A percentile compares a stretch with the other conserved stretches of the same genome.
phyloP scores from a whole-genome alignment of 2,888 invertebrate species.

The Gisinianus flammeolus region DNA sequence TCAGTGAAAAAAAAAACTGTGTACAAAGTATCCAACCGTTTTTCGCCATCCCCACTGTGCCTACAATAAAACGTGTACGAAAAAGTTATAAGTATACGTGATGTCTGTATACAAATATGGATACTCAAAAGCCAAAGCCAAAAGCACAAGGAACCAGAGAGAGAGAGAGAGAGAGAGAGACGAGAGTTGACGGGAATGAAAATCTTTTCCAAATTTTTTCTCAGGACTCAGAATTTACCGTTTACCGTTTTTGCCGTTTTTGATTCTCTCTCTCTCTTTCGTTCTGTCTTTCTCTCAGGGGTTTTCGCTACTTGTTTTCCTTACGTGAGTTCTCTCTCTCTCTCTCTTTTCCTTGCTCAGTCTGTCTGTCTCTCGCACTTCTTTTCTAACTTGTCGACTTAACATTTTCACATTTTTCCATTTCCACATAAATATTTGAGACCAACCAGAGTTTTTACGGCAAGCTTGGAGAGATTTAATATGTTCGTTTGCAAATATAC shows the following conservation, averaged over 20 bases:
- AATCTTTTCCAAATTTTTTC: background rate
- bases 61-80: background rate
- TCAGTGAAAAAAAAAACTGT: background rate
- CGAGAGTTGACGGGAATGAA: too few species aligned
- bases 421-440: background rate
- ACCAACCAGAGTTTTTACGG: background rate
- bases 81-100: background rate
- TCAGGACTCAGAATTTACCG: background rate
- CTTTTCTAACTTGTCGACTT: background rate
- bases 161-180: background rate
- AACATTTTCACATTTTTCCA: background rate
- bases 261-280: conserved; percentile 1
- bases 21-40: background rate
- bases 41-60: background rate
- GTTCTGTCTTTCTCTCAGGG: background rate
- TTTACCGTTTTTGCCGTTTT: background rate
- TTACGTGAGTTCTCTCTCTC: background rate
- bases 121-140: background rate
- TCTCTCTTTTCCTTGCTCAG: background rate
- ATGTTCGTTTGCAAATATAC: background rate
- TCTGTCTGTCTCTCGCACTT: background rate
- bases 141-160: background rate
- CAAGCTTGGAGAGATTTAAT: background rate
- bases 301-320: background rate
- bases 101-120: background rate